A percentile compares a stretch with the other conserved stretches of the same genome.
Evolutionary conservation across 2,113 vertebrate genomes (phyloP).

Genomic region (Mormyrus iriodes): DNA sequence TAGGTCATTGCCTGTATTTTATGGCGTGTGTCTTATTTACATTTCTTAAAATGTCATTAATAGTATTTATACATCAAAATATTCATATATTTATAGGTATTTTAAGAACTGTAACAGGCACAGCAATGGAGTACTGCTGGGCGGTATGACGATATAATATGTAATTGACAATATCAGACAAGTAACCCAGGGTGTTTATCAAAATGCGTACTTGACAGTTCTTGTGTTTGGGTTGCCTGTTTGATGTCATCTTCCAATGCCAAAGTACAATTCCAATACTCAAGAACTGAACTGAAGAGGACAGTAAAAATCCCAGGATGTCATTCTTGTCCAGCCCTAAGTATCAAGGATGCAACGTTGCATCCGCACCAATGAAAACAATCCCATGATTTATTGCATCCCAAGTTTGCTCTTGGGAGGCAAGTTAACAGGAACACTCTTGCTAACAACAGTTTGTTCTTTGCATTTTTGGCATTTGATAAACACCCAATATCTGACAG

Average conservation of each 20-base stretch:
- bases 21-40: neutral
- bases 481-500: neutral
- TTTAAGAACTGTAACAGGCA: neutral
- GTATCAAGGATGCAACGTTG: neutral
- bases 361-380: neutral
- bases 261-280: neutral
- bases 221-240: neutral
- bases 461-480: neutral
- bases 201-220: neutral
- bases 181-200: neutral
- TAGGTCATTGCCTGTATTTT: neutral
- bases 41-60: neutral
- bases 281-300: neutral
- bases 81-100: neutral
- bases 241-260: neutral
- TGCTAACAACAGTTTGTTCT: neutral
- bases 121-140: neutral
- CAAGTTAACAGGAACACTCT: neutral
- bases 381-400: neutral
- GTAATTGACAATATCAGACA: neutral
- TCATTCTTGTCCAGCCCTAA: neutral
- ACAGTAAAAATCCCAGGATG: neutral
- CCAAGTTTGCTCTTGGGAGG: neutral
- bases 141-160: neutral
- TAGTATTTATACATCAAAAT: neutral